These are phyloP conservation scores for Euphydryas editha DNA, from an alignment of 2,888 invertebrate genomes.

Conservation along the genomic window DNA sequence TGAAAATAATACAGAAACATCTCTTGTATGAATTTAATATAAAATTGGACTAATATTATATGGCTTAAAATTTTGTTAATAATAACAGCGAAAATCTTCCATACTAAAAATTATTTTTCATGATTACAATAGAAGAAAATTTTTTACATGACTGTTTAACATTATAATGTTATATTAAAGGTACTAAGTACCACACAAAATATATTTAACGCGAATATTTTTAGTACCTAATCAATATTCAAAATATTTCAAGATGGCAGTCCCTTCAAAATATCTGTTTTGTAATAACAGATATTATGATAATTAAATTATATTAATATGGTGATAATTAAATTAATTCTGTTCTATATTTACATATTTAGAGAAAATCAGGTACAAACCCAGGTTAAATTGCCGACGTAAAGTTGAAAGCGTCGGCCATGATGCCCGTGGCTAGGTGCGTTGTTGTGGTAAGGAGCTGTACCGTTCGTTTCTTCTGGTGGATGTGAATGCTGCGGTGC, in stretches of 20 bases:
- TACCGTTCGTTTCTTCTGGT: conserved; percentile 87
- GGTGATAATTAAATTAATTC: conserved; percentile 4
- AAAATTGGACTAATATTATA: too few species aligned
- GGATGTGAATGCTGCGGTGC: conserved; percentile 79
- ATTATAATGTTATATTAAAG: not conserved
- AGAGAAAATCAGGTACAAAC: conserved; percentile 85
- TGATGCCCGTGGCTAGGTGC: conserved; percentile 89
- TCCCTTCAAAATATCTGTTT: conserved; percentile 37
- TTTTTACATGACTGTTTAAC: not conserved
- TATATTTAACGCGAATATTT: conserved; percentile 1
- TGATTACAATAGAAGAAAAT: not conserved
- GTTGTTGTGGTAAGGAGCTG: conserved; percentile 87
- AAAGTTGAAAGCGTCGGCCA: conserved; percentile 94
- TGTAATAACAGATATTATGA: conserved; percentile 56
- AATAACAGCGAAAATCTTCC: not conserved
- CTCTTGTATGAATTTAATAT: too few species aligned
- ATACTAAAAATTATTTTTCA: not conserved
- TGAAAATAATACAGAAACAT: too few species aligned
- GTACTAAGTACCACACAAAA: not conserved
- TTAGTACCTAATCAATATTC: too few species aligned
- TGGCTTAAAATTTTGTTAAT: too few species aligned
- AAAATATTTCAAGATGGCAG: conserved; percentile 42
- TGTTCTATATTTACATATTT: conserved; percentile 70
- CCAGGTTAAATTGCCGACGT: conserved; percentile 99
- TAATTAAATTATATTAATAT: too few species aligned